A percentile compares a stretch with the other conserved stretches of the same genome.
Evolutionary conservation across 2,888 invertebrate species (phyloP).

Genomic region (Lordiphosa fenestrarum): DNA sequence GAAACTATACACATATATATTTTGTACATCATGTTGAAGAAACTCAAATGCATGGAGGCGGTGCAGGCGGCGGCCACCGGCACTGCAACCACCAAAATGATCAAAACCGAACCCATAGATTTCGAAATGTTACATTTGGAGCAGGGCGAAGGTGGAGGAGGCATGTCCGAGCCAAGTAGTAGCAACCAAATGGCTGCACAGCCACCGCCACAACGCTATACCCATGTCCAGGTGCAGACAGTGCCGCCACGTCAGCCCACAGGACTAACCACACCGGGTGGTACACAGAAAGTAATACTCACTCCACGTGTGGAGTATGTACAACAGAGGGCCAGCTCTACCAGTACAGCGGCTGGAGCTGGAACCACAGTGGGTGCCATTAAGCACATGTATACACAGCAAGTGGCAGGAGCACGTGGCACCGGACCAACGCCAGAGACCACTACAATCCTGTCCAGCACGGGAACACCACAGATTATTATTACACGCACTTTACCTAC

Average conservation of each 20-base stretch:
- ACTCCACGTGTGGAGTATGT: conserved; percentile 78
- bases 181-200: conserved; percentile 33
- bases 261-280: conserved; percentile 60
- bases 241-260: conserved; percentile 74
- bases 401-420: conserved; percentile 14
- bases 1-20: conserved; percentile 27
- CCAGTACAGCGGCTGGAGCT: conserved; percentile 28
- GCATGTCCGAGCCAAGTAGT: conserved; percentile 21
- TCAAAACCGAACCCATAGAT: conserved; percentile 79
- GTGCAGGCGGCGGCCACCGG: conserved; percentile 40
- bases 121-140: conserved; percentile 75
- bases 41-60: conserved; percentile 78
- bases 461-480: conserved; percentile 73
- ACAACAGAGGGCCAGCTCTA: conserved; percentile 48
- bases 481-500: conserved; percentile 73
- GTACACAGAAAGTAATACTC: conserved; percentile 77
- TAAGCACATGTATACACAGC: conserved; percentile 58
- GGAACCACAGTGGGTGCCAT: conserved; percentile 29
- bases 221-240: conserved; percentile 78
- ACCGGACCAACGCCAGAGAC: conserved; percentile 14
- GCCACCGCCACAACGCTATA: conserved; percentile 61
- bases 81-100: conserved; percentile 48
- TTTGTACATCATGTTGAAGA: conserved; percentile 71
- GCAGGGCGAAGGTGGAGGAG: conserved; percentile 39
- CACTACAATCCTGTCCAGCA: conserved; percentile 19